Conservation (phyloP, 2,113 vertebrate genomes). For the Oreocharis arfaki region DNA sequence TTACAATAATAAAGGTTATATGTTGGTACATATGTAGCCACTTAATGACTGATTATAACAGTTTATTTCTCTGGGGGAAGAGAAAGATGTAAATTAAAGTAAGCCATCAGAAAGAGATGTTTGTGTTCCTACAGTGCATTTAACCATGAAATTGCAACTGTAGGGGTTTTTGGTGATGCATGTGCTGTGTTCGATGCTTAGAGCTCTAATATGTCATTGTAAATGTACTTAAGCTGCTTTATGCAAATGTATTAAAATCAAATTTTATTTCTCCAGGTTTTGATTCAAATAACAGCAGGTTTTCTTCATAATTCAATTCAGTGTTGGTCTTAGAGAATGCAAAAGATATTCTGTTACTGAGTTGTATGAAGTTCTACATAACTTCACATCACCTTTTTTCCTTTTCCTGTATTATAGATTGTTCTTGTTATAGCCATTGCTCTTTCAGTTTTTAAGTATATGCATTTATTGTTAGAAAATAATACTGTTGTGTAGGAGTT, state of each 20-base stretch:
- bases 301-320: conserved; percentile 27
- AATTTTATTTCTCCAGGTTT: conserved; percentile 22
- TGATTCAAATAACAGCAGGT: conserved; percentile 42
- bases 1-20: neutral
- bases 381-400: neutral
- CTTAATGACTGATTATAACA: conserved; percentile 44
- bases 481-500: neutral
- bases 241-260: conserved; percentile 50
- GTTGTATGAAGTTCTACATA: neutral
- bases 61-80: conserved; percentile 27
- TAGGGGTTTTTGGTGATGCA: conserved; percentile 33
- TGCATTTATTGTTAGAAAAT: neutral
- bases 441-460: neutral
- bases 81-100: conserved; percentile 55
- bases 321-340: neutral
- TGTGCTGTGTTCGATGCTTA: conserved; percentile 25
- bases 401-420: neutral
- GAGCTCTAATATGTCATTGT: conserved; percentile 40
- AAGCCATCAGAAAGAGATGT: conserved; percentile 48
- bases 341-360: neutral
- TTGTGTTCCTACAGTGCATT: conserved; percentile 49
- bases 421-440: neutral
- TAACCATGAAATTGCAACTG: conserved; percentile 50
- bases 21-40: conserved; percentile 21
- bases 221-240: conserved; percentile 59